A percentile compares a stretch with the other conserved stretches of the same genome.
phyloP scores from a whole-genome alignment of 2,113 vertebrate genomes.

The Uropsilus gracilis region DNA sequence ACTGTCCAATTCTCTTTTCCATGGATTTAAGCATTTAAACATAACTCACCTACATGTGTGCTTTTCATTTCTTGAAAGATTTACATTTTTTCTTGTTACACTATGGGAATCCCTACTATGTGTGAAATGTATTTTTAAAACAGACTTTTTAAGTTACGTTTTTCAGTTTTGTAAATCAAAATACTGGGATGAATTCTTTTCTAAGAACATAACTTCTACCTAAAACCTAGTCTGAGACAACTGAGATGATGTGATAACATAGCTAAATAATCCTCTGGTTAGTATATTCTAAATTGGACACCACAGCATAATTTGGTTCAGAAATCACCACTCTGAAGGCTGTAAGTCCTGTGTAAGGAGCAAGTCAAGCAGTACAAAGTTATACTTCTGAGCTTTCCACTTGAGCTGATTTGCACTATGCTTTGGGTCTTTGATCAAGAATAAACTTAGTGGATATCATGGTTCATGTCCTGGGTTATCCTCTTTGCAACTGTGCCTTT shows the following conservation, averaged over 20 bases:
- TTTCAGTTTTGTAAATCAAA: background rate
- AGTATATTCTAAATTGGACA: background rate
- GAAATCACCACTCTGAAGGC: background rate
- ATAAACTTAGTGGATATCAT: background rate
- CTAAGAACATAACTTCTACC: background rate
- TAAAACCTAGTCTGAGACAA: background rate
- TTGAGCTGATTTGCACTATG: background rate
- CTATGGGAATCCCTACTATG: background rate
- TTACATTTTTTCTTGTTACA: background rate
- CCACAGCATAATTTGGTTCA: background rate
- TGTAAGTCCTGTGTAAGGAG: background rate
- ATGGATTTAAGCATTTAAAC: background rate
- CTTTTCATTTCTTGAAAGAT: background rate
- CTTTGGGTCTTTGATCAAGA: background rate
- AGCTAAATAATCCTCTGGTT: background rate
- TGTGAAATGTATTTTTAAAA: background rate
- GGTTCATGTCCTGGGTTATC: background rate
- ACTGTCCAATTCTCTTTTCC: background rate
- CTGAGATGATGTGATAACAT: background rate
- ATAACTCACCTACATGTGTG: background rate
- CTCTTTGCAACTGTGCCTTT: background rate
- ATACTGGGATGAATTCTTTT: background rate
- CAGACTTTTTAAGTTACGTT: background rate
- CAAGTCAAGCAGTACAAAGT: background rate
- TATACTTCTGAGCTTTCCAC: background rate